Percentiles rank a stretch among this genome's conserved stretches.
Evolutionary conservation across 2,797 vertebrate genomes (phyloP).

Genomic region (Acanthurus tractus): DNA sequence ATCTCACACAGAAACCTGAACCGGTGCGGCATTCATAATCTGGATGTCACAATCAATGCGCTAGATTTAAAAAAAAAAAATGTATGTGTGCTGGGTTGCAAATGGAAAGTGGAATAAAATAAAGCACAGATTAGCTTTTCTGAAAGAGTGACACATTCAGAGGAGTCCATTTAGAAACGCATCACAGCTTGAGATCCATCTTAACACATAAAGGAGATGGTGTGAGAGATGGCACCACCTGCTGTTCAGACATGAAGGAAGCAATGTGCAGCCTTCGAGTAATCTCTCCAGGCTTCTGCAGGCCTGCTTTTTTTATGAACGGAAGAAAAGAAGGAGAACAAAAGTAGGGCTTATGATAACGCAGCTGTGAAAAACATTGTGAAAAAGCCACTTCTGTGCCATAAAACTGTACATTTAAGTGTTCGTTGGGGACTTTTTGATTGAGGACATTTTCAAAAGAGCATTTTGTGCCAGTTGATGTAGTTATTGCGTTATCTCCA

Average conservation of each 20-base stretch:
- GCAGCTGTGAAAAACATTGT: slow-evolving; percentile 44
- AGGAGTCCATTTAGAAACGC: slow-evolving; percentile 10
- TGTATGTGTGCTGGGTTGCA: not conserved
- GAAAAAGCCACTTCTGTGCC: slow-evolving; percentile 63
- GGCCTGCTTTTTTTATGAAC: slow-evolving; percentile 16
- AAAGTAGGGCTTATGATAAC: slow-evolving; percentile 29
- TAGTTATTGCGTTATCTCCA: slow-evolving; percentile 3
- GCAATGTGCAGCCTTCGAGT: not conserved
- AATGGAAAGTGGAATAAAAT: not conserved
- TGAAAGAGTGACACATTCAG: slow-evolving; percentile 1
- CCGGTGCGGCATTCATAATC: slow-evolving; percentile 8
- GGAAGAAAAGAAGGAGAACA: slow-evolving; percentile 9
- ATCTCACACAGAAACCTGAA: not conserved
- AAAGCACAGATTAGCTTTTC: slow-evolving; percentile 24
- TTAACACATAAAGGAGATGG: not conserved
- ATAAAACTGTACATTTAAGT: slow-evolving; percentile 48
- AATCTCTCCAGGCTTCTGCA: slow-evolving; percentile 17
- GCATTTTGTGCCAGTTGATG: slow-evolving; percentile 42
- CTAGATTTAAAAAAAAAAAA: not conserved
- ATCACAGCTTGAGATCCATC: slow-evolving; percentile 6
- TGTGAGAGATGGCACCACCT: slow-evolving; percentile 46
- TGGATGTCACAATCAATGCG: not conserved
- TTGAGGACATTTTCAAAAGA: slow-evolving; percentile 34
- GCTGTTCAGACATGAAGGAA: slow-evolving; percentile 29
- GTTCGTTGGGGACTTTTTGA: slow-evolving; percentile 35